Evolutionary conservation across 2,113 vertebrate species (phyloP).

Genomic region (Petroica traversi): DNA sequence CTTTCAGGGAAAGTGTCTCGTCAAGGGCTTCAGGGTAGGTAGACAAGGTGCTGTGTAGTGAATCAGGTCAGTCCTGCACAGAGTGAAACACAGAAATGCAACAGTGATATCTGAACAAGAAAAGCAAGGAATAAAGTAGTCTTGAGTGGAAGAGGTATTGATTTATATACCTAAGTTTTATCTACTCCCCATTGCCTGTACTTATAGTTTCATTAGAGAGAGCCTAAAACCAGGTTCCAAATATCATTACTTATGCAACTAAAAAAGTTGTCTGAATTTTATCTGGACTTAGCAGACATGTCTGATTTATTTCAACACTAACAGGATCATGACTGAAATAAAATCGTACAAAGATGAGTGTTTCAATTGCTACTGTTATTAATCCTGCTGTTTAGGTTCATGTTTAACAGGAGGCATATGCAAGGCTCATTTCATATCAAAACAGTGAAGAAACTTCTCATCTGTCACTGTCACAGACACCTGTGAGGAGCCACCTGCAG

Average conservation of each 20-base stretch:
- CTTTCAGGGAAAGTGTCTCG: neutral
- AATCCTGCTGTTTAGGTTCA: conserved; percentile 29
- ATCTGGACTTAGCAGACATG: neutral
- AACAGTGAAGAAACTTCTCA: conserved; percentile 29
- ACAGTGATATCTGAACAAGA: neutral
- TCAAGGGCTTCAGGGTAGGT: neutral
- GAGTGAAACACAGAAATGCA: neutral
- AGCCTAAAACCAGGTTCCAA: neutral
- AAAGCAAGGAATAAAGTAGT: neutral
- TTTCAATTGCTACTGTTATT: neutral
- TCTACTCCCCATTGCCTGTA: neutral
- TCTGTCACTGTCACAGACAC: conserved; percentile 28
- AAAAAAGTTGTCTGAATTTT: neutral
- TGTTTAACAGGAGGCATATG: conserved; percentile 35
- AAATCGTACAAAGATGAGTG: neutral
- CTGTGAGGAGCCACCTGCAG: conserved; percentile 22
- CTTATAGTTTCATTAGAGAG: neutral
- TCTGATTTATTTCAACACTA: neutral
- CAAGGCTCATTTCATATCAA: conserved; percentile 56
- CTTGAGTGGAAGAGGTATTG: neutral
- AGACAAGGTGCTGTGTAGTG: neutral
- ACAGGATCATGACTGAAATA: neutral
- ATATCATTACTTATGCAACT: neutral
- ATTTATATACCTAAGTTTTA: neutral
- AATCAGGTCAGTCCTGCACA: neutral